Base-by-base conservation (phyloP, 1,140 invertebrate species). In the Cephus cinctus region DNA sequence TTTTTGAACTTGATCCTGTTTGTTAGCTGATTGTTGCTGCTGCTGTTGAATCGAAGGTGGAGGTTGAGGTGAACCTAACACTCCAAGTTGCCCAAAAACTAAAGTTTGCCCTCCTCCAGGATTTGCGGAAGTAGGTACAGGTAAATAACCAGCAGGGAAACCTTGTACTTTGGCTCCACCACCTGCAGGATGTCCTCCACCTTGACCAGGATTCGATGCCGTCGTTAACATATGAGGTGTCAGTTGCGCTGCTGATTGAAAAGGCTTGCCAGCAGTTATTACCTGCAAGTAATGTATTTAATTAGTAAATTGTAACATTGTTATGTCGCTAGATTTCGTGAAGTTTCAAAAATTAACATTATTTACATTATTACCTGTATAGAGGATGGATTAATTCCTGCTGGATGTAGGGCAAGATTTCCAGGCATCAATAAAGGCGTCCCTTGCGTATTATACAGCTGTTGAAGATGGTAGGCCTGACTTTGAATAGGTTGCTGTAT, bases 401-500 rank as follows among this genome's bases (percentile, higher is more conserved):
- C 74, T 9, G 86, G 83, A 69, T 89, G 87, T 15, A 89, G 76
- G 1, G 86, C 79, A 23, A 91, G 80, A 63, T 90, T 90, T 2
- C 88, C 83, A 1, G 89, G 87, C 83, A 92, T 89, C 5, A 92
- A 71, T 14, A 89, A 67, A 27, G 87, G 85, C 1, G 83, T 78
- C 3, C 86, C 86, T 63, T 88, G 88, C 9, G 85, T 77, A 67
- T 90, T 89, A 61, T 92, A 87, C 9, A 94, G 74, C 66, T 90
- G 88, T 57, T 88, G 87, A 43, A 91, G 55, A 31, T 76, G 76
- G 68, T 91, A 90, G 3, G 86, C 80, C 59, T 82, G 82, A 70
- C 86, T 87, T 58, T 89, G 87, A 49, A 90, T 68, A 1, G 88
- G 86, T 54, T 92, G 90, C 65, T 91, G 89, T 55, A 92, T 90